Conservation (phyloP, 2,113 vertebrate species). For the Silurus asotus region DNA sequence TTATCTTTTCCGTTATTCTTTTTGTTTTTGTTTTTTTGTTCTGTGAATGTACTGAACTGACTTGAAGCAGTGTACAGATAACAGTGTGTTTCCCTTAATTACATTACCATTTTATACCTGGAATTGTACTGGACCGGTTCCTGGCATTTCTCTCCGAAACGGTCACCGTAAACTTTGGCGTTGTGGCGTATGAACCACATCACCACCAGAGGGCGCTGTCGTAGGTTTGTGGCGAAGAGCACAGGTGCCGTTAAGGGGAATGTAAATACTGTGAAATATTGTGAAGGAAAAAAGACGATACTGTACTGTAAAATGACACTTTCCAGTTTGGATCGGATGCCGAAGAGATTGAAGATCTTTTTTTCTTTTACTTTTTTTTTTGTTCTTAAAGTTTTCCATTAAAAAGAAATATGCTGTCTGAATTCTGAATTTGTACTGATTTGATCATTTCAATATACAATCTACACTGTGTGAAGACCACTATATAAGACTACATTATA, state of each 20-base stretch:
- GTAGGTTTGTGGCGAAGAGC: conserved; percentile 19
- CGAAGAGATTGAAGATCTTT: conserved; percentile 52
- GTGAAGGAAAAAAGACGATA: conserved; percentile 55
- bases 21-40: background rate
- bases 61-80: conserved; percentile 62
- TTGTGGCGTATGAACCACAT: conserved; percentile 19
- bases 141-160: conserved; percentile 35
- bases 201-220: conserved; percentile 44
- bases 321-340: conserved; percentile 60
- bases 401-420: conserved; percentile 58
- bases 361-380: conserved; percentile 11
- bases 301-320: conserved; percentile 68
- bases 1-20: conserved; percentile 24
- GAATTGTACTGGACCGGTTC: conserved; percentile 37
- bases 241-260: conserved; percentile 34
- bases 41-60: conserved; percentile 66
- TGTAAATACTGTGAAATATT: conserved; percentile 76
- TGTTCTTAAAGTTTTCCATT: conserved; percentile 67
- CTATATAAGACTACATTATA: background rate
- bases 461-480: background rate
- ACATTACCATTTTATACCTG: conserved; percentile 38
- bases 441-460: background rate
- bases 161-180: background rate
- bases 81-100: conserved; percentile 47
- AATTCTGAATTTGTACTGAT: conserved; percentile 42